Conservation (phyloP, 2,797 vertebrate genomes). For the Dromococcyx pavoninus region DNA sequence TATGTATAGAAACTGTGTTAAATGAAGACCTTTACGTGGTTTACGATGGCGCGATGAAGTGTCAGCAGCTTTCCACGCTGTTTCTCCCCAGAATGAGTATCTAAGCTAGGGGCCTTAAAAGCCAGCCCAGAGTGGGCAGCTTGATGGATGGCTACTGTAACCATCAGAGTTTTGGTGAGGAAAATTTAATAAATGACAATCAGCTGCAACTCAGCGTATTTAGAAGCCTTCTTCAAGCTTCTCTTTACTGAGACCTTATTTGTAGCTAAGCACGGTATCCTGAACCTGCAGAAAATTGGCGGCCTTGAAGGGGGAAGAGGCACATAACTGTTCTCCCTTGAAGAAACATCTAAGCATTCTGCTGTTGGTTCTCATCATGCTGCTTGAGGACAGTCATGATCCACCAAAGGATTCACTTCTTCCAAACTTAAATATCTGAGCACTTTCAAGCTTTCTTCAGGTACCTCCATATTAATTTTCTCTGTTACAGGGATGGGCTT, state of each 20-base stretch:
- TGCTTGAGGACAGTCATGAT: not conserved
- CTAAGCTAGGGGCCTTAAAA: not conserved
- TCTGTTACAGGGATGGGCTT: not conserved
- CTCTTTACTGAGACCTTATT: not conserved
- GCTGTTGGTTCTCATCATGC: not conserved
- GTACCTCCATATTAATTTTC: not conserved
- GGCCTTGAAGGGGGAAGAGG: not conserved
- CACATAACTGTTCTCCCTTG: rapidly evolving
- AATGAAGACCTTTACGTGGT: not conserved
- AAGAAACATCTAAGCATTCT: not conserved
- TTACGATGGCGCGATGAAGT: not conserved
- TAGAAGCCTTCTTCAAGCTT: not conserved
- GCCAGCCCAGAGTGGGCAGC: rapidly evolving
- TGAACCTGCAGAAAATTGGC: not conserved
- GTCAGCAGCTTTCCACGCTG: not conserved
- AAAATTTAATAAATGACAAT: not conserved
- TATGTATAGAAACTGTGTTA: not conserved
- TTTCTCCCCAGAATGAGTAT: not conserved
- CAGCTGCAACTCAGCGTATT: not conserved
- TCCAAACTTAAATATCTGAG: not conserved
- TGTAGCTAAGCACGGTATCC: not conserved
- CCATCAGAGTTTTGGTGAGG: not conserved
- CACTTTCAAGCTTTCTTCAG: not conserved
- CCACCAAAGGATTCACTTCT: not conserved
- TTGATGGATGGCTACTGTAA: not conserved